Conservation (phyloP, 1,140 invertebrate species). For the Zaprionus ornatus region DNA sequence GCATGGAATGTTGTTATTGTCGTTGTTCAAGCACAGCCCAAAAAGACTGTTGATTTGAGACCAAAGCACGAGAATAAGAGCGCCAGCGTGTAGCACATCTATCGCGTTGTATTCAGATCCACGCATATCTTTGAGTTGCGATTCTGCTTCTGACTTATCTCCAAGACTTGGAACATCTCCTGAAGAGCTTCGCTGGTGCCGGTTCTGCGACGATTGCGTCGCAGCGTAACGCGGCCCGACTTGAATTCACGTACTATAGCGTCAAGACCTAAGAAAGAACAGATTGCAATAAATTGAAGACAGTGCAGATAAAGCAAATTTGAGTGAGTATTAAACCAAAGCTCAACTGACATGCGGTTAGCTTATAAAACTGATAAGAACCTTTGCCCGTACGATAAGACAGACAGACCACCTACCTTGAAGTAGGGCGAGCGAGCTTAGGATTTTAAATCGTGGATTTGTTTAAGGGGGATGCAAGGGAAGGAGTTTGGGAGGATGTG, state of each 20-base stretch:
- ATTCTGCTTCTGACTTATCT: slow-evolving; percentile 83
- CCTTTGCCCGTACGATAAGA: slow-evolving; percentile 23
- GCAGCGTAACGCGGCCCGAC: slow-evolving; percentile 78
- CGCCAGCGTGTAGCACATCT: background rate
- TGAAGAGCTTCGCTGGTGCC: slow-evolving; percentile 77
- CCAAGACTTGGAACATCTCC: slow-evolving; percentile 83
- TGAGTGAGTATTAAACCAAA: slow-evolving; percentile 11
- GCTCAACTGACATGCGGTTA: slow-evolving; percentile 63
- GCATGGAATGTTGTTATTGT: slow-evolving; percentile 73
- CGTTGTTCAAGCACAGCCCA: background rate
- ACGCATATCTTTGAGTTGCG: slow-evolving; percentile 79
- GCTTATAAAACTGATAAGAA: slow-evolving; percentile 26
- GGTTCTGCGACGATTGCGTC: slow-evolving; percentile 72
- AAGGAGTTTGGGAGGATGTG: slow-evolving; percentile 9
- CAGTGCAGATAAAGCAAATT: background rate
- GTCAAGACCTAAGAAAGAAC: slow-evolving; percentile 79
- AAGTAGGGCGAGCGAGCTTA: background rate
- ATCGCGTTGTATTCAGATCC: slow-evolving; percentile 60
- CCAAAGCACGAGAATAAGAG: slow-evolving; percentile 39
- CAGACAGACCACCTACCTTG: slow-evolving; percentile 42
- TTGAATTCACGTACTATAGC: slow-evolving; percentile 83
- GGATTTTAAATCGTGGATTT: slow-evolving; percentile 52
- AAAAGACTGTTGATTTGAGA: slow-evolving; percentile 62
- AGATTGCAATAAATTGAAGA: slow-evolving; percentile 5
- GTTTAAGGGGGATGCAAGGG: background rate